Percentiles rank a stretch among this genome's conserved stretches.
Conservation (phyloP, 2,797 vertebrate species). For the Australoheros facetus region DNA sequence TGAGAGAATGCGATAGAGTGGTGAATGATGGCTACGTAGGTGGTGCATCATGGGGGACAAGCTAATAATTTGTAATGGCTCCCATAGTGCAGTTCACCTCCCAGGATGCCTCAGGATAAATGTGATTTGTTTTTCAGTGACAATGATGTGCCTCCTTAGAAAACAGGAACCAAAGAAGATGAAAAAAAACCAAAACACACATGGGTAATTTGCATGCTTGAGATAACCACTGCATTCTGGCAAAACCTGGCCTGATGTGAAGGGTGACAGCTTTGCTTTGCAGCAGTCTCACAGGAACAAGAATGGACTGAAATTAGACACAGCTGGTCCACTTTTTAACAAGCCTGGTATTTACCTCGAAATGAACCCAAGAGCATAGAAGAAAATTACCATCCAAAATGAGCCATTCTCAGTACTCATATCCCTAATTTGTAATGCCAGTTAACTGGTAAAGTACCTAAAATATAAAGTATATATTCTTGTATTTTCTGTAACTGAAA, state of each 20-base stretch:
- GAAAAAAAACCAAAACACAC: not conserved
- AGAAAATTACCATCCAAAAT: constrained; percentile 4
- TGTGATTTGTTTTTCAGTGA: constrained; percentile 15
- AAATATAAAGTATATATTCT: not conserved
- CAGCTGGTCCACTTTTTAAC: constrained; percentile 15
- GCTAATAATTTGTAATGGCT: constrained; percentile 44
- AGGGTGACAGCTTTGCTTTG: not conserved
- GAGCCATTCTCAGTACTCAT: not conserved
- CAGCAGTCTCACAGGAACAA: not conserved
- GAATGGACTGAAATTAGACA: not conserved
- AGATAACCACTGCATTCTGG: not conserved
- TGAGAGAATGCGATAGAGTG: not conserved
- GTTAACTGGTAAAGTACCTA: not conserved
- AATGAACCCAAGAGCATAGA: not conserved
- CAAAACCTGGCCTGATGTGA: not conserved
- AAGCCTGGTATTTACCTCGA: constrained; percentile 11
- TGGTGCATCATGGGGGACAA: not conserved
- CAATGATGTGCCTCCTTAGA: not conserved
- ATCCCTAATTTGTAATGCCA: not conserved
- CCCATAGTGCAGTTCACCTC: constrained; percentile 34
- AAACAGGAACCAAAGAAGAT: not conserved
- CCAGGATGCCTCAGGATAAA: constrained; percentile 6
- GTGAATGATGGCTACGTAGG: constrained; percentile 10
- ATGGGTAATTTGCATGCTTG: not conserved
- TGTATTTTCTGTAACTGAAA: rapidly evolving